Percentiles rank a stretch among this genome's conserved stretches.
These are phyloP conservation scores for Kryphioiulus occultus DNA, from an alignment of 2,888 invertebrate species.

Conservation along the genomic window DNA sequence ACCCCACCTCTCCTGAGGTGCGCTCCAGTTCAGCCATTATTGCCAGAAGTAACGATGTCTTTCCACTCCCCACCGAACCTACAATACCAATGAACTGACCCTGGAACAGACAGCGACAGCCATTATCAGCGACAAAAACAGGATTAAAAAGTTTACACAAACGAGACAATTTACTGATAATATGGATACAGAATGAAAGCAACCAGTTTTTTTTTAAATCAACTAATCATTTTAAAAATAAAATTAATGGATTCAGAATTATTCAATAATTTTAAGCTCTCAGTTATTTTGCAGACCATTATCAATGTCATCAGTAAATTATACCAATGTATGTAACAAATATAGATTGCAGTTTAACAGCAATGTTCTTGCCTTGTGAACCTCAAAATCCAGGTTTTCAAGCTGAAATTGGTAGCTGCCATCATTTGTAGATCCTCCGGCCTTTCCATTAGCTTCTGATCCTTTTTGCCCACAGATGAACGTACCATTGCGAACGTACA, in stretches of 20 bases:
- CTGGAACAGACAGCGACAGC: conserved; percentile 60
- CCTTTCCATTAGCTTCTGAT: neutral
- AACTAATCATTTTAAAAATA: no score
- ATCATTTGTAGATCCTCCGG: neutral
- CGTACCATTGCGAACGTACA: conserved; percentile 49
- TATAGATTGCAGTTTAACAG: no score
- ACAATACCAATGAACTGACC: conserved; percentile 85
- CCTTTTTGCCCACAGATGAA: conserved; percentile 21
- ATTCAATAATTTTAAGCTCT: no score
- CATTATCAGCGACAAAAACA: no score
- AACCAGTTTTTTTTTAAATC: no score
- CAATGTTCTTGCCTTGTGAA: conserved; percentile 36
- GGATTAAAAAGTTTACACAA: no score
- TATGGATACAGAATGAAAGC: no score
- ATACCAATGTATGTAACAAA: no score
- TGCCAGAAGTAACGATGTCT: conserved; percentile 83
- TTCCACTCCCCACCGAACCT: conserved; percentile 90
- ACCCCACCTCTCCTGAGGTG: conserved; percentile 58
- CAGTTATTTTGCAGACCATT: no score
- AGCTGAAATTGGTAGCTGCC: conserved; percentile 32
- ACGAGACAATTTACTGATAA: no score
- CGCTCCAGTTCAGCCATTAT: conserved; percentile 84
- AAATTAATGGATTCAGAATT: no score
- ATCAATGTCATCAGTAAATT: no score
- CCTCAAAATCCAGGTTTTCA: conserved; percentile 44